Evolutionary conservation across 2,113 vertebrate species (phyloP), one percentile per base, ranked within the genome.

Genomic region (Halcyon malimbica): DNA sequence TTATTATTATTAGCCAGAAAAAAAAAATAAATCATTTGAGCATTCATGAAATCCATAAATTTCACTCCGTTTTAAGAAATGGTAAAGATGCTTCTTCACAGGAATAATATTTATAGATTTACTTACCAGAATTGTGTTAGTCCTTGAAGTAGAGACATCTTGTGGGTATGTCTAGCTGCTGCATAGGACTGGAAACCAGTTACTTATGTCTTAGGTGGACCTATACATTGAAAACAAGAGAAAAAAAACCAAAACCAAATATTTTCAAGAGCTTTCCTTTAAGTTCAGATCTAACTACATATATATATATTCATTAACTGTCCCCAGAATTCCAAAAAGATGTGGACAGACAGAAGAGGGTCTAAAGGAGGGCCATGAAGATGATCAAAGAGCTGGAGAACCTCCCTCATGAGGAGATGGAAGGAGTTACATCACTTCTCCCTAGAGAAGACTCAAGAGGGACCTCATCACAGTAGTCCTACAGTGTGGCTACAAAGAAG

Each of bases 361-460:
- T 89, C 54, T 37, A 64, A 77, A 81, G 16, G 50, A 83, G 21
- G 5, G n/a, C 9, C 33, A 57, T 5, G 1, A 46, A 59, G n/a
- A 37, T 15, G 17, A 37, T 31, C 16, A 41, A 89, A n/a, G 20
- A 15, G 7, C 39, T 87, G 37, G 42, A 78, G 23, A 90, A 54
- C 4, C 3, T 67, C n/a, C 6, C 14, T 25, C 31, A 7, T 24
- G 9, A 75, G 10, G 3, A 84, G 5, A 8, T 4, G 4, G 4
- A 53, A 62, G 50, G 28, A 84, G 8, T 41, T 46, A 28, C 15
- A 18, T 73, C 53, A 89, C 42, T 84, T 57, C 31, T 33, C 18
- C 31, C 31, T 35, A 15, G 16, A 56, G 4, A 64, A 77, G 0
- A 0, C 7, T 77, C 25, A 73, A 37, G 28, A 56, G 15, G 18